Evolutionary conservation across 2,888 invertebrate species (phyloP).

Genomic region (Trissolcus brochymenae): DNA sequence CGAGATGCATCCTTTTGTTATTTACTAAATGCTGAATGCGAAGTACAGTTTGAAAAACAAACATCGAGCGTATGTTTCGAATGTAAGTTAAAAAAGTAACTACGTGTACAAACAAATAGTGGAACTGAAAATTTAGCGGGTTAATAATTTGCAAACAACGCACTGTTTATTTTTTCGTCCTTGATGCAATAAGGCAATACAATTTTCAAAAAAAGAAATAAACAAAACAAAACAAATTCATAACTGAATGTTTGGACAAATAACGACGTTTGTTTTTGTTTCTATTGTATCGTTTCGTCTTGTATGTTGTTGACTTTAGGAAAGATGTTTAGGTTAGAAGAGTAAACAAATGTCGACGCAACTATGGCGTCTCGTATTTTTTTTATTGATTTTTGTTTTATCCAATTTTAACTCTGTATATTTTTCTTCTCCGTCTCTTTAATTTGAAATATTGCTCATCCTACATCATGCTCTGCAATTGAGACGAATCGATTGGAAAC

Average conservation of each 20-base stretch:
- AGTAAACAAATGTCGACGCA: slow-evolving; percentile 31
- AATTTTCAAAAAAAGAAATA: slow-evolving; percentile 4
- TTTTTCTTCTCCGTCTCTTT: slow-evolving; percentile 20
- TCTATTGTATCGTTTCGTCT: slow-evolving; percentile 22
- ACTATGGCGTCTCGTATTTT: slow-evolving; percentile 6
- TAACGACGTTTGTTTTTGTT: slow-evolving; percentile 31
- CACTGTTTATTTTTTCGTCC: too few species aligned
- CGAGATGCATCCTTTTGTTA: too few species aligned
- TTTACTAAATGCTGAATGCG: too few species aligned
- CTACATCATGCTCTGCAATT: slow-evolving; percentile 12
- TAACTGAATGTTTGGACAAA: slow-evolving; percentile 22
- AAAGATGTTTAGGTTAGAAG: slow-evolving; percentile 46
- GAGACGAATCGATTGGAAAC: slow-evolving; percentile 28
- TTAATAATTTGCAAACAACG: too few species aligned
- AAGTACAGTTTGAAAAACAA: too few species aligned
- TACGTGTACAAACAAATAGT: neutral
- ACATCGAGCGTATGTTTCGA: too few species aligned
- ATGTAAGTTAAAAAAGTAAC: too few species aligned
- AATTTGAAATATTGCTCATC: slow-evolving; percentile 30
- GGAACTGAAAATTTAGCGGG: slow-evolving; percentile 1
- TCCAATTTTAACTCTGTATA: slow-evolving; percentile 37
- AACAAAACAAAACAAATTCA: neutral
- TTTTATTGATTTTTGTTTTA: slow-evolving; percentile 37
- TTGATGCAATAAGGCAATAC: slow-evolving; percentile 1
- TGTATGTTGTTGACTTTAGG: slow-evolving; percentile 46